A percentile compares a stretch with the other conserved stretches of the same genome.
phyloP scores from a whole-genome alignment of 1,140 invertebrate genomes.

The Caenorhabditis inopinata region DNA sequence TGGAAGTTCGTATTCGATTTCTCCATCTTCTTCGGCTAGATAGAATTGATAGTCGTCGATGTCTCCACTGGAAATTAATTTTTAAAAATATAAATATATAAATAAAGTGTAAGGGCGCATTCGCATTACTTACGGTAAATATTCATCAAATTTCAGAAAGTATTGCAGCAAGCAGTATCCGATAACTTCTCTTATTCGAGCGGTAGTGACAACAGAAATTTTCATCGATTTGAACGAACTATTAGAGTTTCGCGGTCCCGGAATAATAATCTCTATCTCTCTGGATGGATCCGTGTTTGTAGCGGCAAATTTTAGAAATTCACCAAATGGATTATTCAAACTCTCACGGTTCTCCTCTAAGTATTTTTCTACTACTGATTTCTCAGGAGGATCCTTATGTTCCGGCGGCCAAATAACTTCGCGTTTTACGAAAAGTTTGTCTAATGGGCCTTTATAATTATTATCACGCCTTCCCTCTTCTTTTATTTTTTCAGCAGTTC shows the following conservation, averaged over 20 bases:
- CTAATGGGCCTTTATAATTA: background rate
- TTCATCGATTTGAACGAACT: background rate
- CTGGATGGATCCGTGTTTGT: background rate
- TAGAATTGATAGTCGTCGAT: slow-evolving; percentile 27
- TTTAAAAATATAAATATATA: no score
- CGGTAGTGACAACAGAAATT: background rate
- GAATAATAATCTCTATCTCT: slow-evolving; percentile 7
- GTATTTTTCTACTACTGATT: background rate
- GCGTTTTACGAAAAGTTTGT: slow-evolving; percentile 7
- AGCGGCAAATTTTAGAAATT: slow-evolving; percentile 1
- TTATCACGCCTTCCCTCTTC: background rate
- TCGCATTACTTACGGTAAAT: background rate
- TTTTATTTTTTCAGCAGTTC: slow-evolving; percentile 22
- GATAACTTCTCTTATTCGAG: background rate
- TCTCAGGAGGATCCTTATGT: background rate
- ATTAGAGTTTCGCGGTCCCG: background rate
- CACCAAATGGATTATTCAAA: background rate
- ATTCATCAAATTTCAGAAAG: background rate
- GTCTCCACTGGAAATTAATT: background rate
- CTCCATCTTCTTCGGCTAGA: slow-evolving; percentile 19
- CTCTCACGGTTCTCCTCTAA: background rate
- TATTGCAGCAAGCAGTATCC: background rate
- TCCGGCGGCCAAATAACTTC: background rate
- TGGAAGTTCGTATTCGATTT: slow-evolving; percentile 26
- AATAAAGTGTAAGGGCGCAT: no score